Conservation (phyloP, 1,140 invertebrate genomes). For the Ceratitis capitata region DNA sequence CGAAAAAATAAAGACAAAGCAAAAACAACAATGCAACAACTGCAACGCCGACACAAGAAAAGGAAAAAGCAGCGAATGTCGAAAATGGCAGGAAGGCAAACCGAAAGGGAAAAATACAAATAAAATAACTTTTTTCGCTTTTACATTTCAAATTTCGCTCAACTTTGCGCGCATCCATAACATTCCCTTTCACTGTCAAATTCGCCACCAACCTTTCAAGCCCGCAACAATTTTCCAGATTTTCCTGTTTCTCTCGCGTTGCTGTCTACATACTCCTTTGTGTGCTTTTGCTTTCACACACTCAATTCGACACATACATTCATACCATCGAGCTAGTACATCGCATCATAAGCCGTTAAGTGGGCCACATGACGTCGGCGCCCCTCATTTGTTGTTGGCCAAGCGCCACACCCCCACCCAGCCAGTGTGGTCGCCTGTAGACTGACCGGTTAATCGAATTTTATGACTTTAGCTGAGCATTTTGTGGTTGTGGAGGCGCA, state of each 20-base stretch:
- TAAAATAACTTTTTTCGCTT: not conserved
- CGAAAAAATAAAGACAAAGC: not conserved
- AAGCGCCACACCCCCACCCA: not conserved
- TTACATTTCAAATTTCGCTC: not conserved
- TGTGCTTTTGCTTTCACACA: not conserved
- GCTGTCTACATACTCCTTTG: not conserved
- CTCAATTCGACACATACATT: not conserved
- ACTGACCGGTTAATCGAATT: conserved; percentile 19
- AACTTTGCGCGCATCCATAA: not conserved
- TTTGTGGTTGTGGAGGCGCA: not conserved
- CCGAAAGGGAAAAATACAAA: not conserved
- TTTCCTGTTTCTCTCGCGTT: not conserved
- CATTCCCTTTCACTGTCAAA: not conserved
- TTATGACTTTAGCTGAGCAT: not conserved
- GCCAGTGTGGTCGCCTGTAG: not conserved
- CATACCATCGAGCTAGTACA: not conserved
- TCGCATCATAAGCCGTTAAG: not conserved
- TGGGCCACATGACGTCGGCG: not conserved
- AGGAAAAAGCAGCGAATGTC: not conserved
- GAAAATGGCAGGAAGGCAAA: not conserved
- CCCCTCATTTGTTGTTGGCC: conserved; percentile 3
- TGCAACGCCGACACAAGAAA: not conserved
- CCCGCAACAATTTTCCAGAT: not conserved
- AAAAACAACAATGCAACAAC: not conserved
- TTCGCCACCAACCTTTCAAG: not conserved